Percentiles rank a stretch among this genome's conserved stretches.
Evolutionary conservation across 2,797 vertebrate species (phyloP).

Genomic region (Manis pentadactyla): DNA sequence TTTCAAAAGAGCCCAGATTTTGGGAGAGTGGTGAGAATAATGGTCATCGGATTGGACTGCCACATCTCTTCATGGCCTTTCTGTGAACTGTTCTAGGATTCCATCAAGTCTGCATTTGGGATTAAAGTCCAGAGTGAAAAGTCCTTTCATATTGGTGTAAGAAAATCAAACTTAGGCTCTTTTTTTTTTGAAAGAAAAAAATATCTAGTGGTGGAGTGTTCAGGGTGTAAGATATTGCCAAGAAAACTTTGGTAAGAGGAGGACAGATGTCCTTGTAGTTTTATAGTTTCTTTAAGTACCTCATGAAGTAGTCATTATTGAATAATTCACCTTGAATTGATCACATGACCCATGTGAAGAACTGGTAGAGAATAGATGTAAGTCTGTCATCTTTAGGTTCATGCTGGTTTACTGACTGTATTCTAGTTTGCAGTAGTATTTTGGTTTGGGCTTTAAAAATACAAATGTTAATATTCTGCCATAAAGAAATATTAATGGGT

Average conservation of each 20-base stretch:
- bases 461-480: conserved; percentile 38
- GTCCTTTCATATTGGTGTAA: not conserved
- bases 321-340: conserved; percentile 39
- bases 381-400: conserved; percentile 21
- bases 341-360: not conserved
- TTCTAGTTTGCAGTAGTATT: conserved; percentile 44
- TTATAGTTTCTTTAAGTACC: not conserved
- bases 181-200: not conserved
- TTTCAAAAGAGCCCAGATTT: not conserved
- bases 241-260: not conserved
- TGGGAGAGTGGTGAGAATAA: not conserved
- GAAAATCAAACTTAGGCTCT: not conserved
- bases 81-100: not conserved
- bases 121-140: not conserved
- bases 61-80: not conserved
- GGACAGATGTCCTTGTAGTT: not conserved
- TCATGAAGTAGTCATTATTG: not conserved
- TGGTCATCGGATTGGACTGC: not conserved
- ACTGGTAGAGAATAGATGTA: not conserved
- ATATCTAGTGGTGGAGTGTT: not conserved
- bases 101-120: not conserved
- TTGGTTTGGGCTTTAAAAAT: conserved; percentile 63
- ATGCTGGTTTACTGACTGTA: not conserved
- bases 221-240: not conserved
- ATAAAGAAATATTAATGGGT: not conserved